Evolutionary conservation across 2,888 invertebrate genomes (phyloP).

Genomic region (Hipparchia semele): DNA sequence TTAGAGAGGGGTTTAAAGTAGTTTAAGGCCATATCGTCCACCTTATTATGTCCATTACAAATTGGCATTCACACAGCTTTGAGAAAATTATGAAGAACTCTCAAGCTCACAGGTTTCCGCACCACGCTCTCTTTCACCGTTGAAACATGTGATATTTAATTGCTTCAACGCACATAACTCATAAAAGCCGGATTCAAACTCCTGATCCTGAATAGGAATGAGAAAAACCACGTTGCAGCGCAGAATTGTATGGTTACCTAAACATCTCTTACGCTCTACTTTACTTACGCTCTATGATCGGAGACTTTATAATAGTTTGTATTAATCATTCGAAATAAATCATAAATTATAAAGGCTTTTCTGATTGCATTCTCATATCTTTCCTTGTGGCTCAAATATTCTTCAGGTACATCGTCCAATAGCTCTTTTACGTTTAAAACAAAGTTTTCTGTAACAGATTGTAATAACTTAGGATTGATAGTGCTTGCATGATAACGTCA

Average conservation of each 20-base stretch:
- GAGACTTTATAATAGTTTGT: background rate
- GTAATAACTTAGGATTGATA: background rate
- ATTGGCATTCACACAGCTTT: too few species aligned
- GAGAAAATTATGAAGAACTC: too few species aligned
- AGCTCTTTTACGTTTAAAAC: slow-evolving; percentile 57
- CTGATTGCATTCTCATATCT: slow-evolving; percentile 89
- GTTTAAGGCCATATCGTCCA: too few species aligned
- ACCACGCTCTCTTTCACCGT: too few species aligned
- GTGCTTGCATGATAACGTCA: too few species aligned
- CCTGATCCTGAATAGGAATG: too few species aligned
- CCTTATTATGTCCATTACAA: too few species aligned
- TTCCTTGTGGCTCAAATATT: slow-evolving; percentile 92
- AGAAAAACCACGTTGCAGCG: background rate
- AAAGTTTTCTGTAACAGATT: slow-evolving; percentile 38
- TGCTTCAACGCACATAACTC: too few species aligned
- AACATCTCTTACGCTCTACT: background rate
- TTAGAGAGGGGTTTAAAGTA: too few species aligned
- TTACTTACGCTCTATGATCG: slow-evolving; percentile 10
- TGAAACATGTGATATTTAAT: too few species aligned
- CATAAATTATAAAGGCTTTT: slow-evolving; percentile 86
- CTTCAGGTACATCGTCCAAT: slow-evolving; percentile 85
- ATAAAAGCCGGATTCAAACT: too few species aligned
- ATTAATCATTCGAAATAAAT: slow-evolving; percentile 53
- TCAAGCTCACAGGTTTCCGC: too few species aligned
- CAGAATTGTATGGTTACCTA: background rate